Percentiles rank a stretch among this genome's conserved stretches.
phyloP scores from a whole-genome alignment of 2,113 vertebrate species.

The Tachycineta bicolor region DNA sequence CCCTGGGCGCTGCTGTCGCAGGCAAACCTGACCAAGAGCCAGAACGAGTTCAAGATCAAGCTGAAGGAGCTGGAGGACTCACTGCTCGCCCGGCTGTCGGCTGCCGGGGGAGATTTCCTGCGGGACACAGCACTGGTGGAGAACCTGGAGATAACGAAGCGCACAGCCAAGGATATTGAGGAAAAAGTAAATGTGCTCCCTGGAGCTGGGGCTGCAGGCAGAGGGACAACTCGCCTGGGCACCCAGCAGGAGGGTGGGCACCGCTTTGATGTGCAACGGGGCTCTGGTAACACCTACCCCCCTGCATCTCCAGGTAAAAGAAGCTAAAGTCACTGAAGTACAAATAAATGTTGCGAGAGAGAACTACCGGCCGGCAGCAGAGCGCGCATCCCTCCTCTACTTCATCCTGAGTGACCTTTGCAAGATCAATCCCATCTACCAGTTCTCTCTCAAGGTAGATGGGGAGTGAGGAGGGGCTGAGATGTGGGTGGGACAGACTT shows the following conservation, averaged over 20 bases:
- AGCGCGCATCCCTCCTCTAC: slow-evolving; percentile 74
- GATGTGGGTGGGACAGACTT: neutral
- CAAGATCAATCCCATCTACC: slow-evolving; percentile 82
- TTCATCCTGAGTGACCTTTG: slow-evolving; percentile 80
- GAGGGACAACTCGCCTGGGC: neutral
- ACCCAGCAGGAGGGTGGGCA: neutral
- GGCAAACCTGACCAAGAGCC: slow-evolving; percentile 78
- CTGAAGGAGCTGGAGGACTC: slow-evolving; percentile 80
- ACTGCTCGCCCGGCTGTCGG: slow-evolving; percentile 74
- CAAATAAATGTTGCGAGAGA: slow-evolving; percentile 74
- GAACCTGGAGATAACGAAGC: slow-evolving; percentile 79
- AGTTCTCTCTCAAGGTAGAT: slow-evolving; percentile 79
- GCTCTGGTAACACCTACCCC: neutral
- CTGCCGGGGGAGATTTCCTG: slow-evolving; percentile 69
- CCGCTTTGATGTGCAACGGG: fast-evolving
- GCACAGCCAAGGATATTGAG: slow-evolving; percentile 75
- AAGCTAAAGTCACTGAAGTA: slow-evolving; percentile 74
- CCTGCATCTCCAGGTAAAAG: slow-evolving; percentile 48
- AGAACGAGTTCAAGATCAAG: slow-evolving; percentile 79
- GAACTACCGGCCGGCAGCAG: slow-evolving; percentile 69
- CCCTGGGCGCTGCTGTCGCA: neutral
- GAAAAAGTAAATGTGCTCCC: slow-evolving; percentile 57
- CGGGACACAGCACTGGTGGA: slow-evolving; percentile 75
- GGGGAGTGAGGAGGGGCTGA: neutral
- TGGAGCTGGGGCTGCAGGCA: fast-evolving